Conservation (phyloP, 2,797 vertebrate genomes). For the Pseudochromis fuscus region DNA sequence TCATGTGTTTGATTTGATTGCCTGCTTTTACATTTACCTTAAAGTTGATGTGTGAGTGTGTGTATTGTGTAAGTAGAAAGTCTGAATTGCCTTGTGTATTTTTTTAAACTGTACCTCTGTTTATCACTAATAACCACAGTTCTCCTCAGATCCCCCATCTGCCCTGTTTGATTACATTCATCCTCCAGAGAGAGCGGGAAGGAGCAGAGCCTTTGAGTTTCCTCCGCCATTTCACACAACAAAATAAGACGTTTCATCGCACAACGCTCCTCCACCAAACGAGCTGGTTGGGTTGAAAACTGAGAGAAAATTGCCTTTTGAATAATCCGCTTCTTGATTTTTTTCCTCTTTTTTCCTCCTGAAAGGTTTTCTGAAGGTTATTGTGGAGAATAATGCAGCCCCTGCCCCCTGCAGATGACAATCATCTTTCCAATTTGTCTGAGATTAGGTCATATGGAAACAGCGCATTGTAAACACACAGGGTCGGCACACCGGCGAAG, state of each 20-base stretch:
- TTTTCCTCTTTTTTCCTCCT: conserved; percentile 58
- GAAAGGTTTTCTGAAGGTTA: conserved; percentile 80
- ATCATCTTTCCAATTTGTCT: conserved; percentile 82
- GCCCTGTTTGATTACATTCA: conserved; percentile 72
- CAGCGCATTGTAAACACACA: conserved; percentile 72
- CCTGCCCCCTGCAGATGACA: conserved; percentile 77
- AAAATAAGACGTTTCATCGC: conserved; percentile 75
- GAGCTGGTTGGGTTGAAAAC: conserved; percentile 35
- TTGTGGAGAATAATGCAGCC: conserved; percentile 72
- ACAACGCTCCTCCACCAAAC: conserved; percentile 56
- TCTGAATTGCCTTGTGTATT: conserved; percentile 50
- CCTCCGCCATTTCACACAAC: conserved; percentile 60
- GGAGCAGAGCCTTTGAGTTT: conserved; percentile 60
- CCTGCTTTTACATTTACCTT: conserved; percentile 15
- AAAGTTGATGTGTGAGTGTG: background rate
- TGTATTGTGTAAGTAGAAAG: conserved; percentile 11
- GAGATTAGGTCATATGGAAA: conserved; percentile 81
- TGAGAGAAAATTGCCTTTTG: conserved; percentile 73
- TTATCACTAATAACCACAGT: conserved; percentile 58
- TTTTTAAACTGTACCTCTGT: conserved; percentile 42
- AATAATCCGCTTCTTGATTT: conserved; percentile 70
- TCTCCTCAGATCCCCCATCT: conserved; percentile 62
- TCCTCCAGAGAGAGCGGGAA: conserved; percentile 49
- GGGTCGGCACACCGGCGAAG: conserved; percentile 43
- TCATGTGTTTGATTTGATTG: background rate